Percentiles rank a stretch among this genome's conserved stretches.
phyloP scores from a whole-genome alignment of 2,888 invertebrate species.

The Drosophila stalkeri region DNA sequence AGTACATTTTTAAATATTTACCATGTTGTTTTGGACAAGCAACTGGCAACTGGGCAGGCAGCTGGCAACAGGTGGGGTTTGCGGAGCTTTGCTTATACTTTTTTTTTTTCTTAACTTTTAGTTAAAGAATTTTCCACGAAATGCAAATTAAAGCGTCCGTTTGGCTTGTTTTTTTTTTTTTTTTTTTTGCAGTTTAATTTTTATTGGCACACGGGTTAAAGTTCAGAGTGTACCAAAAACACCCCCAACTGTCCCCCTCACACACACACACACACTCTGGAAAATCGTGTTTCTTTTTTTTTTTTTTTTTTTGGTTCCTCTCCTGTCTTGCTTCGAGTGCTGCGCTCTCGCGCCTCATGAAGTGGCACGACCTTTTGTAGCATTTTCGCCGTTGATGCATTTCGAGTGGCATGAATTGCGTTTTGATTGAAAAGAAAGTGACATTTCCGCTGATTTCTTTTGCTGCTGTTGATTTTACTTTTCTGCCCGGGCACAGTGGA shows the following conservation, averaged over 20 bases:
- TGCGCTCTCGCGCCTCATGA: conserved; percentile 43
- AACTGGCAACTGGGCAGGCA: conserved; percentile 41
- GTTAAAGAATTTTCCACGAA: conserved; percentile 81
- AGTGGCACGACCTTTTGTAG: conserved; percentile 62
- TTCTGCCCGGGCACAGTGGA: conserved; percentile 27
- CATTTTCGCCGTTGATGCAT: conserved; percentile 47
- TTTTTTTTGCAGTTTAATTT: conserved; percentile 27
- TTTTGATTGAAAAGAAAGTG: conserved; percentile 82
- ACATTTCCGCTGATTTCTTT: conserved; percentile 79
- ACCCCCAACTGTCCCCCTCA: background rate
- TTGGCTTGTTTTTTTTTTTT: conserved; percentile 17
- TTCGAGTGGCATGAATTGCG: conserved; percentile 78
- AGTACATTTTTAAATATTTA: conserved; percentile 80
- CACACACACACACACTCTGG: conserved; percentile 48
- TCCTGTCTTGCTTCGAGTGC: conserved; percentile 38
- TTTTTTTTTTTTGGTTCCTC: conserved; percentile 21
- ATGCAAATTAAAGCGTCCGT: conserved; percentile 81
- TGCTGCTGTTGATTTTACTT: conserved; percentile 52
- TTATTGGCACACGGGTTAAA: conserved; percentile 65
- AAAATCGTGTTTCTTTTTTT: conserved; percentile 74
- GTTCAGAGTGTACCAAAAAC: conserved; percentile 66
- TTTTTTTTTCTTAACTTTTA: conserved; percentile 27
- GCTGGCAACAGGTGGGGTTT: background rate
- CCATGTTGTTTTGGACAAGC: conserved; percentile 67
- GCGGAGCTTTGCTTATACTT: conserved; percentile 6